phyloP scores from a whole-genome alignment of 2,797 vertebrate species.

The Urosaurus nigricauda region DNA sequence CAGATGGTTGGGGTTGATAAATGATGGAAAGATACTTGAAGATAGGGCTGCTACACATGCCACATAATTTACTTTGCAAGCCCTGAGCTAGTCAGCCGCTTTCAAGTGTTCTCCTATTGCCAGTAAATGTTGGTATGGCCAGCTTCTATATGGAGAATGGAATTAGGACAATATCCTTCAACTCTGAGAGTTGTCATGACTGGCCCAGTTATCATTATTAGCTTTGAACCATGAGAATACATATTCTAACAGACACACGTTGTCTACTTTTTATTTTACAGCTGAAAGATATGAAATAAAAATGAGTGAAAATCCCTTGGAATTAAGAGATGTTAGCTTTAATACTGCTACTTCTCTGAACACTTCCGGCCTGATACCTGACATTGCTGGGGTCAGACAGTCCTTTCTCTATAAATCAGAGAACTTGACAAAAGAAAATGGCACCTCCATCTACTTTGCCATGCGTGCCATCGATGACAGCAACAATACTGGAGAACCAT shows the following conservation, averaged over 20 bases:
- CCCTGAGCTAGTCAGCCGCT: no score
- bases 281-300: conserved; percentile 75
- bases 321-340: conserved; percentile 69
- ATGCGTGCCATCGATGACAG: conserved; percentile 59
- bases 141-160: no score
- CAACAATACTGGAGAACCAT: conserved; percentile 67
- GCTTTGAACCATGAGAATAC: neutral
- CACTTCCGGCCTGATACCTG: conserved; percentile 67
- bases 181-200: no score
- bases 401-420: conserved; percentile 68
- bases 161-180: no score
- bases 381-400: conserved; percentile 70
- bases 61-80: no score
- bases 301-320: conserved; percentile 63
- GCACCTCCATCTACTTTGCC: conserved; percentile 74
- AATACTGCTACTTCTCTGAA: conserved; percentile 61
- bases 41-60: no score
- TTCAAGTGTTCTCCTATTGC: no score
- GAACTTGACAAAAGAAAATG: conserved; percentile 63
- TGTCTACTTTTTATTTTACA: conserved; percentile 57
- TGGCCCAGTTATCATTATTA: no score
- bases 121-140: no score
- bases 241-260: neutral
- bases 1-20: no score
- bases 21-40: no score